Percentiles rank a stretch among this genome's conserved stretches.
phyloP scores from a whole-genome alignment of 1,140 invertebrate genomes.

The Cydia amplana region DNA sequence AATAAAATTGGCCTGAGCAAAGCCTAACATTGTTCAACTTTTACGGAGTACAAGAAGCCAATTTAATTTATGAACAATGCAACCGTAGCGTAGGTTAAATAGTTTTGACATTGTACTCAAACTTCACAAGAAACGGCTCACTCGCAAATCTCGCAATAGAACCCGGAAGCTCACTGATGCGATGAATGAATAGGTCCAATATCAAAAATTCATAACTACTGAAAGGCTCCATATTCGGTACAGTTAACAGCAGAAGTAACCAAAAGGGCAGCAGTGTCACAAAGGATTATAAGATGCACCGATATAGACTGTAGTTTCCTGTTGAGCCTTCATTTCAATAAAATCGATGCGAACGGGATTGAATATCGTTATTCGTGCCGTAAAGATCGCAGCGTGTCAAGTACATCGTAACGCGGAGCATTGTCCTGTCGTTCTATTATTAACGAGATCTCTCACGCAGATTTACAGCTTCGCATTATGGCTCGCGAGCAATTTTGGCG shows the following conservation, averaged over 20 bases:
- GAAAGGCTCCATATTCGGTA: background rate
- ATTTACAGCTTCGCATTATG: background rate
- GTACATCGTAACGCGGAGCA: constrained; percentile 18
- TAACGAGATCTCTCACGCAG: constrained; percentile 20
- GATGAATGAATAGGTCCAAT: background rate
- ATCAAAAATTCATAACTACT: background rate
- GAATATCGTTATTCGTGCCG: constrained; percentile 10
- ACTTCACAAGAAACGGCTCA: background rate
- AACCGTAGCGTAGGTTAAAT: no score
- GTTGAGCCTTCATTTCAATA: background rate
- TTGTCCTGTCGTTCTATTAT: constrained; percentile 28
- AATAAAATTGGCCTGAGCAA: no score
- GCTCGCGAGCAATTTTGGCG: background rate
- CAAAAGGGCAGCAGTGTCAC: background rate
- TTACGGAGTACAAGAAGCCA: no score
- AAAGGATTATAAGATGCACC: background rate
- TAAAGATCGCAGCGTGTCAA: constrained; percentile 27
- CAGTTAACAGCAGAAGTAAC: background rate
- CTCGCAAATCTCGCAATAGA: background rate
- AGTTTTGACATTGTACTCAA: no score
- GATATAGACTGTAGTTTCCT: background rate
- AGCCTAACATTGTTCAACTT: no score
- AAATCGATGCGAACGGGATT: constrained; percentile 14
- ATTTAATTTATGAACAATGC: no score
- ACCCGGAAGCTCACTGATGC: background rate